Base-by-base conservation (phyloP, 2,113 vertebrate genomes). In the Tychaedon coryphoeus region DNA sequence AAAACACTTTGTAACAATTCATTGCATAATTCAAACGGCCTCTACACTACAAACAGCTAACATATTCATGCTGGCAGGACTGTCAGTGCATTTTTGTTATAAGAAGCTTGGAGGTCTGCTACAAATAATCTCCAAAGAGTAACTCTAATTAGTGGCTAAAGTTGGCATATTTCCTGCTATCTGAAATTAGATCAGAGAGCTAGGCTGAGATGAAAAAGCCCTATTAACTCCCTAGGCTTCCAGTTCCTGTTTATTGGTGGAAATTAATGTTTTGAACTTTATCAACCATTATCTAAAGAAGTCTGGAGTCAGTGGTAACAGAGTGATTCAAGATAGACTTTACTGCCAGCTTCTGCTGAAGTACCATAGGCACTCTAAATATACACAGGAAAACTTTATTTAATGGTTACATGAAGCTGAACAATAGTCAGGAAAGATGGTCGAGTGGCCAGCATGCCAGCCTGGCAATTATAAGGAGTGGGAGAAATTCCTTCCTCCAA, bases 171-270 rank as follows among this genome's bases (percentile, higher is more conserved):
- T 97, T 97, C 95, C 97, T 96, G 89, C 90, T 97, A 97, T 98
- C 97, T 98, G 96, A 98, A 98, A 98, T 98, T 97, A 97, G 97
- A 98, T 98, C 97, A 97, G 94, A 97, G 95, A 96, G 92, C 88
- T 80, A 94, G 72, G 78, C 95, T 96, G 93, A 97, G 97, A 97
- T 96, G 97, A 98, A 98, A 98, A 97, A 96, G 81, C 33, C 76
- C 83, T 97, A 94, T 98, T 98, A 98, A 97, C 87, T 97, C 90
- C 92, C 91, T 94, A 97, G 93, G 92, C 90, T 96, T 97, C 90
- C 93, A 97, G 76, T 96, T 97, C 93, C 95, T 96, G 93, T 96
- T 98, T 98, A 74, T 92, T 94, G 73, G 82, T 95, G 76, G 88
- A 97, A 98, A 98, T 97, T 92, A 97, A 96, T 94, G 91, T 97